Base-by-base conservation (phyloP, 2,888 invertebrate genomes). In the Monopis laevigella region DNA sequence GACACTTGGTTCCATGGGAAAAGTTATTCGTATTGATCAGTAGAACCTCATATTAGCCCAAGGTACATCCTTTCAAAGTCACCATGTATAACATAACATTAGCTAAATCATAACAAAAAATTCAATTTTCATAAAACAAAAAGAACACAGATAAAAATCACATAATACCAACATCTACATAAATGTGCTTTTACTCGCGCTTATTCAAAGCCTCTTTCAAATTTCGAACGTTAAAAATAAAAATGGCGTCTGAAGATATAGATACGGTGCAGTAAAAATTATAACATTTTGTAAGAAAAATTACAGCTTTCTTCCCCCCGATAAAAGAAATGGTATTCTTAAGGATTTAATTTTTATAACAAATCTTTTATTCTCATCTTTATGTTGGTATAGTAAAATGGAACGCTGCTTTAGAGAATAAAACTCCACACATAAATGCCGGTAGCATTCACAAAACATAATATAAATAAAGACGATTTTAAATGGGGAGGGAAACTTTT, bases 271-370 rank as follows among this genome's bases (percentile, higher is more conserved):
- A 64, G 72, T 71, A 67, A 69, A 72, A 74, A 73, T 69, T 70
- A 72, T 61, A 59, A 57, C 59, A 58, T 53, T 56, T 58, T 48
- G 54, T 49, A 27, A 29, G 16, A 29, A 40, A 21, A 36, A 36
- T 36, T 36, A 36, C 36, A 6, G 32, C 16, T 18, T 29, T 53
- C 52, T 43, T 50, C 56, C 54, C 46, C 46, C 46, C 58, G 62
- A 63, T 66, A 68, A 66, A 62, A 61, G 56, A 58, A 53, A 58
- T 62, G 28, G 36, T n/a, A 10, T 62, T 62, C 60, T 67, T 68
- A 66, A 69, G 71, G 70, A 65, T 73, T 72, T 72, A 75, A 74
- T 74, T 77, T 74, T 74, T 70, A 72, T 55, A 67, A 62, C 66
- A 67, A 70, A 69, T 70, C 70, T 72, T 73, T 73, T 73, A 73